Conservation (phyloP, 2,888 invertebrate species). For the Campopleginae sp. region DNA sequence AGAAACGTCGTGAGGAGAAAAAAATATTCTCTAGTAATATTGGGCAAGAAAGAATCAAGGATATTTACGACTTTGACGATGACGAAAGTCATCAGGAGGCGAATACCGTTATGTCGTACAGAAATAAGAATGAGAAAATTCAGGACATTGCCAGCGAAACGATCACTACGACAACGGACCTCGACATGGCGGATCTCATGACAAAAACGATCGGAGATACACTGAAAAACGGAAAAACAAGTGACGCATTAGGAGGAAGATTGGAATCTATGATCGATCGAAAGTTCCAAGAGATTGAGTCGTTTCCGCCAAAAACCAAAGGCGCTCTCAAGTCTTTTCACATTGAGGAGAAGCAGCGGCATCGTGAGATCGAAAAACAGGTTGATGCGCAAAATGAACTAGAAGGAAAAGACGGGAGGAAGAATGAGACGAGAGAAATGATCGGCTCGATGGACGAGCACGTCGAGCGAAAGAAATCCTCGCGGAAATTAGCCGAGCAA, state of each 20-base stretch:
- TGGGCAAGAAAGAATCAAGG: slow-evolving; percentile 75
- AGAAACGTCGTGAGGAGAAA: slow-evolving; percentile 78
- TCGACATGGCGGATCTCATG: slow-evolving; percentile 73
- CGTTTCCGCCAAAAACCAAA: slow-evolving; percentile 80
- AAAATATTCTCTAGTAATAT: slow-evolving; percentile 61
- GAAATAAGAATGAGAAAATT: slow-evolving; percentile 74
- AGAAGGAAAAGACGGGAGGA: slow-evolving; percentile 12
- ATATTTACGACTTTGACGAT: slow-evolving; percentile 83
- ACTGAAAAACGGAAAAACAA: slow-evolving; percentile 73
- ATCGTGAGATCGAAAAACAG: background rate
- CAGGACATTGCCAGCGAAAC: slow-evolving; percentile 65
- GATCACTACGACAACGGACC: slow-evolving; percentile 66
- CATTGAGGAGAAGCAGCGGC: slow-evolving; percentile 74
- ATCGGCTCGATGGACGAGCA: slow-evolving; percentile 80
- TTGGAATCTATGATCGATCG: slow-evolving; percentile 76
- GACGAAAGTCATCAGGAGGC: slow-evolving; percentile 80
- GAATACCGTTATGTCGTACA: slow-evolving; percentile 77
- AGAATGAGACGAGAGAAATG: slow-evolving; percentile 51
- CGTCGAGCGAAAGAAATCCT: slow-evolving; percentile 76
- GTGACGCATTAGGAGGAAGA: slow-evolving; percentile 69
- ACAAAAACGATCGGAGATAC: slow-evolving; percentile 75
- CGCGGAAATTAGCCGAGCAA: slow-evolving; percentile 66
- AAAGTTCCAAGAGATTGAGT: slow-evolving; percentile 79
- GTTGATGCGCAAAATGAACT: background rate
- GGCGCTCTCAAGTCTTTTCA: slow-evolving; percentile 78